Base-by-base conservation (phyloP, 2,888 invertebrate species). In the Protonemura montana region DNA sequence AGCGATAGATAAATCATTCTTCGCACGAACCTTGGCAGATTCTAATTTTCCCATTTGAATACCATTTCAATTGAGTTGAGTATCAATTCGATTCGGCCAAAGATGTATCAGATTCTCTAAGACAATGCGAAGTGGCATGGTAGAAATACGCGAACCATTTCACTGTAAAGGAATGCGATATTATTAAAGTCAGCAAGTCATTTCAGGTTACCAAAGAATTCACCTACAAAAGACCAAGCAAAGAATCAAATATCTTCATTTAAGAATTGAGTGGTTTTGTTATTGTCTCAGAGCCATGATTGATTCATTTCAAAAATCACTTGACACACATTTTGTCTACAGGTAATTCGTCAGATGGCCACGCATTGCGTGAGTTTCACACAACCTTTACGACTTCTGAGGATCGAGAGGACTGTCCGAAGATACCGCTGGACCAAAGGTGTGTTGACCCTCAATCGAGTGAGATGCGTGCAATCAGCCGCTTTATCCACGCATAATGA, bases 41-140 rank as follows among this genome's bases (percentile, higher is more conserved):
- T 59, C 59, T 59, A 59, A 59, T 59, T 59, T 59, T 59, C 59
- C 59, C 59, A 59, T 59, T 59, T 59, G 59, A 59, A 59, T 59
- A 59, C 59, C 21, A 59, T 59, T 59, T 59, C 59, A 59, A 59
- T 59, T 59, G 59, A 59, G 21, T 21, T 21, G 13, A 59, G 59
- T 21, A 59, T 59, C 59, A 59, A 59, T 59, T 59, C 59, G 59
- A 59, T 21, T 2, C 59, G 59, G 59, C 59, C 13, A 10, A 59
- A 59, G 16, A 59, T 59, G 13, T 41, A 59, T 10, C 16, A 59
- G 59, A 59, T 59, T 59, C 7, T 59, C 7, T 59, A 59, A 59
- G 21, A 59, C 59, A 59, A 59, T 59, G 59, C 13, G 59, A 59
- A 16, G n/a, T n/a, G n/a, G 59, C 59, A 59, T 21, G n/a, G n/a